Conservation (phyloP, 2,888 invertebrate genomes). For the Torymus auratus region DNA sequence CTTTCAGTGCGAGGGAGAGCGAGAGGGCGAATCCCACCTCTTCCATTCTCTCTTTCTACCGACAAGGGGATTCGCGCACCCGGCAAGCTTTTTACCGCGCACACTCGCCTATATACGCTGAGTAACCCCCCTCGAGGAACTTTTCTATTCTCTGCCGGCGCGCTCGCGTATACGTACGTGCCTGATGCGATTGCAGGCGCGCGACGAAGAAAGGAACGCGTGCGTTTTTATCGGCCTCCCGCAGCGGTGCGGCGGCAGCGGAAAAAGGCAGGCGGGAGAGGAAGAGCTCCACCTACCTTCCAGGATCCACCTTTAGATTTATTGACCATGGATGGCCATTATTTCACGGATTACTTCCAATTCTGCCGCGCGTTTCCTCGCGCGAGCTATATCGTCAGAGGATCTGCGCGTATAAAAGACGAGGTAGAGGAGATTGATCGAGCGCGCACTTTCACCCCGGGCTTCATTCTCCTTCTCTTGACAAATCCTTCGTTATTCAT, state of each 20-base stretch:
- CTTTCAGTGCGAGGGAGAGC: slow-evolving; percentile 54
- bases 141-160: slow-evolving; percentile 30
- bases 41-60: slow-evolving; percentile 53
- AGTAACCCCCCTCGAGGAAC: not conserved
- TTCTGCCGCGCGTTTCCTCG: slow-evolving; percentile 56
- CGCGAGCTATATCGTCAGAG: slow-evolving; percentile 42
- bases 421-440: slow-evolving; percentile 48
- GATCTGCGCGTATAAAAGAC: slow-evolving; percentile 20
- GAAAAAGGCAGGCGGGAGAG: not conserved
- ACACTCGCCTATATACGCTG: not conserved
- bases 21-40: not conserved
- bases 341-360: slow-evolving; percentile 60
- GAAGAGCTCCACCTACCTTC: slow-evolving; percentile 46
- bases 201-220: not conserved
- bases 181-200: slow-evolving; percentile 10
- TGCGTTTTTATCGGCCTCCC: slow-evolving; percentile 29
- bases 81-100: slow-evolving; percentile 60
- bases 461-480: slow-evolving; percentile 49
- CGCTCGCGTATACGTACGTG: slow-evolving; percentile 1
- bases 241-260: not conserved
- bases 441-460: slow-evolving; percentile 46
- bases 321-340: slow-evolving; percentile 55
- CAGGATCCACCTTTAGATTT: slow-evolving; percentile 55
- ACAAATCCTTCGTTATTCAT: slow-evolving; percentile 53
- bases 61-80: slow-evolving; percentile 63